A percentile compares a stretch with the other conserved stretches of the same genome.
Evolutionary conservation across 2,888 invertebrate genomes (phyloP).

Genomic region (Agrotis segetum): DNA sequence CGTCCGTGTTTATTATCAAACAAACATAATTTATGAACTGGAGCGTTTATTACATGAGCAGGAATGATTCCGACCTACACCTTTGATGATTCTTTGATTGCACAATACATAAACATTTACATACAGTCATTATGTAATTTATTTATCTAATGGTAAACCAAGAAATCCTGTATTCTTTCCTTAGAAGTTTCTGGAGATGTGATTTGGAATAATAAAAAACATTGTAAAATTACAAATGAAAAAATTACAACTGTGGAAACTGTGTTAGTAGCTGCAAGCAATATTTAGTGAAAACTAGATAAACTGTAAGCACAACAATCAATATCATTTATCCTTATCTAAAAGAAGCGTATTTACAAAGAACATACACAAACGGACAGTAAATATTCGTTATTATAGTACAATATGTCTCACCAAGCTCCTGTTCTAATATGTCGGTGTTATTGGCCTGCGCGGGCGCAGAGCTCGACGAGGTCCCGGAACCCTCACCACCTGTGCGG

Average conservation of each 20-base stretch:
- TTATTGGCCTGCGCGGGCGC: constrained; percentile 72
- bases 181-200: constrained; percentile 32
- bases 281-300: constrained; percentile 40
- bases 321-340: constrained; percentile 19
- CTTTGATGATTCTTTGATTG: constrained; percentile 38
- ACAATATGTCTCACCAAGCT: constrained; percentile 82
- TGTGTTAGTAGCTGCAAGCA: constrained; percentile 74
- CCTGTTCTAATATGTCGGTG: constrained; percentile 82
- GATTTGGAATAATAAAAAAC: not conserved
- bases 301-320: constrained; percentile 15
- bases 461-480: constrained; percentile 78
- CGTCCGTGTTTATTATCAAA: constrained; percentile 33
- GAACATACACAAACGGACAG: constrained; percentile 27
- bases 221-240: constrained; percentile 25
- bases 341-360: constrained; percentile 35
- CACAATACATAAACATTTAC: constrained; percentile 36
- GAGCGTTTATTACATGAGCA: constrained; percentile 6
- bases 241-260: constrained; percentile 41
- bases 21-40: constrained; percentile 33
- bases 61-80: constrained; percentile 36
- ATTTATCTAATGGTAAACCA: constrained; percentile 28
- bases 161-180: constrained; percentile 38
- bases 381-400: constrained; percentile 32
- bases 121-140: constrained; percentile 26
- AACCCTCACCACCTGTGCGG: constrained; percentile 83